Evolutionary conservation across 2,888 invertebrate species (phyloP).

Genomic region (Sinopyrophorus schimmeli): DNA sequence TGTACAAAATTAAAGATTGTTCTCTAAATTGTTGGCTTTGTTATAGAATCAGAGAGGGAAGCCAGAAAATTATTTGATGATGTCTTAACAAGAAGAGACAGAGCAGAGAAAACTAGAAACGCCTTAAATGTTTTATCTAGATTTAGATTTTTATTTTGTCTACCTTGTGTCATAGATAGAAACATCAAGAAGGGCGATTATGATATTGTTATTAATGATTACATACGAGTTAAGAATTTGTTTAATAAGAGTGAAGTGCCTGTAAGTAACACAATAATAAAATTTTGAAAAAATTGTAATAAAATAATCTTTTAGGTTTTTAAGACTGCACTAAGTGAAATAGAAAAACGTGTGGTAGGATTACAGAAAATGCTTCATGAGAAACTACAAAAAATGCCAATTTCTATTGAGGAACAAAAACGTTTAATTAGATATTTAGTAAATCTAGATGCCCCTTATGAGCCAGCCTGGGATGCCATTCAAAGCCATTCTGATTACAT

Average conservation of each 20-base stretch:
- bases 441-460: slow-evolving; percentile 77
- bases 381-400: slow-evolving; percentile 87
- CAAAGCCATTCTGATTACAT: slow-evolving; percentile 81
- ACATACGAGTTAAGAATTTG: slow-evolving; percentile 91
- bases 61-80: slow-evolving; percentile 93
- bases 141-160: slow-evolving; percentile 93
- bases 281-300: background rate
- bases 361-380: slow-evolving; percentile 79
- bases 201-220: slow-evolving; percentile 97
- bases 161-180: slow-evolving; percentile 91
- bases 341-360: slow-evolving; percentile 83
- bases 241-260: slow-evolving; percentile 93
- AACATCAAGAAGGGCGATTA: slow-evolving; percentile 95
- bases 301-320: slow-evolving; percentile 67
- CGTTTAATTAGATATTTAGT: slow-evolving; percentile 84
- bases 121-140: slow-evolving; percentile 90
- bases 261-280: slow-evolving; percentile 51
- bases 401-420: slow-evolving; percentile 92
- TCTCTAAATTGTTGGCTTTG: background rate
- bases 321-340: slow-evolving; percentile 85
- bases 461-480: slow-evolving; percentile 97
- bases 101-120: slow-evolving; percentile 94
- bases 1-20: too few species aligned
- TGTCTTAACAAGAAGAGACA: slow-evolving; percentile 87
- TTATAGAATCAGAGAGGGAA: slow-evolving; percentile 81